These are phyloP conservation scores for Solenodon paradoxus DNA, from an alignment of 2,113 vertebrate genomes.

Conservation along the genomic window DNA sequence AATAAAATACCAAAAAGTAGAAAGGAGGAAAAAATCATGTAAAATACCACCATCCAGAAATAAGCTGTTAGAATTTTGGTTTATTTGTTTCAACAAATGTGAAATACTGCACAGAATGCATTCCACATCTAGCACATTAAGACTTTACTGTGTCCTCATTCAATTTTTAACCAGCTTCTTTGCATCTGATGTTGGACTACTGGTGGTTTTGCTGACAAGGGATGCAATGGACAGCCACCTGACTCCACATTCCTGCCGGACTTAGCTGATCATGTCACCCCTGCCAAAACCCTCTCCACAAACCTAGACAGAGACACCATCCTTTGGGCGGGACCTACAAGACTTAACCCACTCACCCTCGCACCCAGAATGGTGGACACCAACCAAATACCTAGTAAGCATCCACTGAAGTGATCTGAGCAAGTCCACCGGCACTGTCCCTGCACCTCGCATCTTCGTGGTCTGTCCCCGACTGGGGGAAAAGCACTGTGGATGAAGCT, in stretches of 20 bases:
- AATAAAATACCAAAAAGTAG: not conserved
- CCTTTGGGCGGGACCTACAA: not conserved
- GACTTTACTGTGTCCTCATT: not conserved
- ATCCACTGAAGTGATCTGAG: not conserved
- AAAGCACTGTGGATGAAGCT: not conserved
- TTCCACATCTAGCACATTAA: not conserved
- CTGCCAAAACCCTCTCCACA: not conserved
- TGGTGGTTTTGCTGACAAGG: not conserved
- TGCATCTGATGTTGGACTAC: not conserved
- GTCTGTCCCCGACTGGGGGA: not conserved
- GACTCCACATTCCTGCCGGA: not conserved
- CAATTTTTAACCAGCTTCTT: not conserved
- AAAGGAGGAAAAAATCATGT: not conserved
- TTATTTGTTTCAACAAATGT: no score
- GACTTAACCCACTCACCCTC: not conserved
- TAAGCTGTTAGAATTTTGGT: not conserved
- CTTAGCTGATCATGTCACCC: not conserved
- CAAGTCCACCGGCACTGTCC: not conserved
- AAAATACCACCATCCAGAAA: not conserved
- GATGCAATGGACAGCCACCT: not conserved
- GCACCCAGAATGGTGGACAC: no score
- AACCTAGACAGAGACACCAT: not conserved
- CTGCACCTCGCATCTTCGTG: not conserved
- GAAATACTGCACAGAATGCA: no score
- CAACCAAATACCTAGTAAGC: not conserved